phyloP scores from a whole-genome alignment of 2,113 vertebrate species.

The Lucifuga dentata region DNA sequence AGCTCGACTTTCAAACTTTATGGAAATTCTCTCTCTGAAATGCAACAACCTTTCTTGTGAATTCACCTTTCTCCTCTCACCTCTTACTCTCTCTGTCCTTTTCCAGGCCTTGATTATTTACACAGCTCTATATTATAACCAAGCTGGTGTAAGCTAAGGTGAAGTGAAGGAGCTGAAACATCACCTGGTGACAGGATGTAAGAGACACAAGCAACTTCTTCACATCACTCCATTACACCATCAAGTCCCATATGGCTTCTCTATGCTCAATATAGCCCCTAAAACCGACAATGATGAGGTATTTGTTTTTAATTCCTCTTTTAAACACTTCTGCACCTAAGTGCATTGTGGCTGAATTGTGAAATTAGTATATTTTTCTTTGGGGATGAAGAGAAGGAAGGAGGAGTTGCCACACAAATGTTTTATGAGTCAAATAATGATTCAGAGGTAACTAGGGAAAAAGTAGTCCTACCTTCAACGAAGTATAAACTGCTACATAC shows the following conservation, averaged over 20 bases:
- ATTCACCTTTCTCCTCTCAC: conserved; percentile 47
- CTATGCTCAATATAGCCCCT: conserved; percentile 37
- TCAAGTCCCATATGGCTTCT: conserved; percentile 33
- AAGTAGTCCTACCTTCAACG: conserved; percentile 50
- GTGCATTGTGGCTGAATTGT: conserved; percentile 28
- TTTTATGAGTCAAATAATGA: conserved; percentile 46
- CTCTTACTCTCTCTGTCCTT: conserved; percentile 20
- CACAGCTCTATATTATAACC: conserved; percentile 36
- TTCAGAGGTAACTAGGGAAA: conserved; percentile 18
- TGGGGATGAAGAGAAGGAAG: conserved; percentile 28
- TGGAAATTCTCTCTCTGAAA: conserved; percentile 34
- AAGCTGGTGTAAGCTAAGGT: conserved; percentile 30
- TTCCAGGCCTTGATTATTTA: conserved; percentile 56
- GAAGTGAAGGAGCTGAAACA: conserved; percentile 52
- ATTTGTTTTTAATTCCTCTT: conserved; percentile 44
- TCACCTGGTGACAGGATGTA: conserved; percentile 60
- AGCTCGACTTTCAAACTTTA: conserved; percentile 71
- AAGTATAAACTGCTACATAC: conserved; percentile 4
- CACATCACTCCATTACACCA: conserved; percentile 36
- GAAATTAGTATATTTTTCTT: conserved; percentile 62
- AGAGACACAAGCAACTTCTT: conserved; percentile 37
- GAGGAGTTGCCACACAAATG: conserved; percentile 47
- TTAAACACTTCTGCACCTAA: conserved; percentile 50
- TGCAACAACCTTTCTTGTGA: conserved; percentile 29
- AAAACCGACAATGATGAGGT: conserved; percentile 24